phyloP scores from a whole-genome alignment of 2,888 invertebrate genomes.

The Adela reaumurella region DNA sequence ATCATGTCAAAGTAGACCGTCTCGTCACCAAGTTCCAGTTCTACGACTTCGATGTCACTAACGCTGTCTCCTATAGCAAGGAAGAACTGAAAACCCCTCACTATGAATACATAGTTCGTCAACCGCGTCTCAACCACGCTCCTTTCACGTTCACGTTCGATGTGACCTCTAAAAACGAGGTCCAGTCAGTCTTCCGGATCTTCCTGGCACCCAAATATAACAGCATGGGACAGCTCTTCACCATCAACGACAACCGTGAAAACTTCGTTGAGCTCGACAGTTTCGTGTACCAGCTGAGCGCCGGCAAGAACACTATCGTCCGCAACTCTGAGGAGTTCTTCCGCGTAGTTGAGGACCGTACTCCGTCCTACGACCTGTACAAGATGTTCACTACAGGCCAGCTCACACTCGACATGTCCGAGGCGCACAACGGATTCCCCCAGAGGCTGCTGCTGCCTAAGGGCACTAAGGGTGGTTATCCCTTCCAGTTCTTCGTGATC shows the following conservation, averaged over 20 bases:
- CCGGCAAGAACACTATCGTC: constrained; percentile 62
- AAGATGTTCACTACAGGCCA: constrained; percentile 50
- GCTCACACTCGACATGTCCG: constrained; percentile 50
- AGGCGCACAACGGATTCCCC: constrained; percentile 60
- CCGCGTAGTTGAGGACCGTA: constrained; percentile 60
- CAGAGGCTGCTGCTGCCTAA: constrained; percentile 67
- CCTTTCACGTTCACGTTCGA: constrained; percentile 60
- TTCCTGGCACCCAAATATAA: constrained; percentile 71
- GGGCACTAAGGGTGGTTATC: constrained; percentile 65
- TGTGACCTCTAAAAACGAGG: constrained; percentile 55
- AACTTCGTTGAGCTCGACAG: constrained; percentile 62
- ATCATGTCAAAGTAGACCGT: constrained; percentile 57
- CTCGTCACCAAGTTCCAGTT: constrained; percentile 64
- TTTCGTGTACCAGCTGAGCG: constrained; percentile 53
- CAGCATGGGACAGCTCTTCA: constrained; percentile 44
- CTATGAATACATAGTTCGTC: constrained; percentile 55
- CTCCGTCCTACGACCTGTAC: constrained; percentile 57
- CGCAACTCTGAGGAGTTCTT: constrained; percentile 64
- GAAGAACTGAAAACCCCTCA: constrained; percentile 29
- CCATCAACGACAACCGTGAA: constrained; percentile 51
- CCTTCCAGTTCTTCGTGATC: constrained; percentile 62
- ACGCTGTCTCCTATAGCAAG: constrained; percentile 32
- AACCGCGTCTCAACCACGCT: constrained; percentile 68
- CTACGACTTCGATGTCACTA: constrained; percentile 60
- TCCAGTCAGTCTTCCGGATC: constrained; percentile 58